These are phyloP conservation scores for Hirundichthys speculiger DNA, from an alignment of 2,113 vertebrate species.

Conservation along the genomic window DNA sequence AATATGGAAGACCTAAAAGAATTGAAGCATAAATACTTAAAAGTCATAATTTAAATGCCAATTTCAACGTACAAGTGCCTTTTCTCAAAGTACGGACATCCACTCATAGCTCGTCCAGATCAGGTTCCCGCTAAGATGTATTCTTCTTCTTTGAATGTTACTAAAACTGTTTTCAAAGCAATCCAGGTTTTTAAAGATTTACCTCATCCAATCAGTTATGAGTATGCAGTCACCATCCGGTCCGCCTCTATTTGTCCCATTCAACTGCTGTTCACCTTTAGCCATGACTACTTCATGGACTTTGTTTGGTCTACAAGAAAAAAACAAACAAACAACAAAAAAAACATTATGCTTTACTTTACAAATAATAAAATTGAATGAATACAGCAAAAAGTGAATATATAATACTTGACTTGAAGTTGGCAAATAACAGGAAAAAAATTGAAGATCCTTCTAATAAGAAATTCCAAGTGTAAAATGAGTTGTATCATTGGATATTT, in stretches of 20 bases:
- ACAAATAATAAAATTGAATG: too few relatives aligned
- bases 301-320: constrained; percentile 47
- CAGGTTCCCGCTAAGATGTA: constrained; percentile 12
- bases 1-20: background rate
- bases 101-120: constrained; percentile 83
- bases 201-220: constrained; percentile 66
- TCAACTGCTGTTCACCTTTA: constrained; percentile 36
- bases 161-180: constrained; percentile 22
- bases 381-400: background rate
- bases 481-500: too few relatives aligned
- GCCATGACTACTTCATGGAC: constrained; percentile 31
- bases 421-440: too few relatives aligned
- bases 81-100: constrained; percentile 87
- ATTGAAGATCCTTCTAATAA: too few relatives aligned
- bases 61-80: constrained; percentile 83
- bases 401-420: background rate
- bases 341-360: too few relatives aligned
- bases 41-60: background rate
- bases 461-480: too few relatives aligned
- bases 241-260: constrained; percentile 53
- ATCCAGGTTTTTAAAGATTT: constrained; percentile 60
- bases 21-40: background rate
- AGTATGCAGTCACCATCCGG: constrained; percentile 27
- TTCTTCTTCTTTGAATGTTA: constrained; percentile 19
- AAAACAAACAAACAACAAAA: background rate